phyloP scores from a whole-genome alignment of 2,113 vertebrate species.

The Leiothrix lutea region DNA sequence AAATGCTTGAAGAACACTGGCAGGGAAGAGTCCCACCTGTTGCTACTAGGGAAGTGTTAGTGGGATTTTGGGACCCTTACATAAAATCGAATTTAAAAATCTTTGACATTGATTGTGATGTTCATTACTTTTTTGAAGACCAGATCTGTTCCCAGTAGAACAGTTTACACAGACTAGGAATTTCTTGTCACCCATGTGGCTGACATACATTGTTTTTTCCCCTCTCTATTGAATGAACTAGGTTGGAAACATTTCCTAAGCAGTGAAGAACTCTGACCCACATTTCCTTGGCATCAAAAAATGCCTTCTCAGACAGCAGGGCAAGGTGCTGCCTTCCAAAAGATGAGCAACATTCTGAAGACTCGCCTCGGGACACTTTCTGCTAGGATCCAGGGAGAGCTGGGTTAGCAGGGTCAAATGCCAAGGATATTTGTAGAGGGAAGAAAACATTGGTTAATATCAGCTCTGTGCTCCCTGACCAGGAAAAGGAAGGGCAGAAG shows the following conservation, averaged over 20 bases:
- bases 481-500: not conserved
- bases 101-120: not conserved
- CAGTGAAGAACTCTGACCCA: not conserved
- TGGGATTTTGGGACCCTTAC: not conserved
- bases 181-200: not conserved
- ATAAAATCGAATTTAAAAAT: not conserved
- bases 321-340: not conserved
- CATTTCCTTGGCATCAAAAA: not conserved
- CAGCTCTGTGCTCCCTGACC: not conserved
- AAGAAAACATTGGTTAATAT: not conserved
- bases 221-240: not conserved
- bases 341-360: not conserved
- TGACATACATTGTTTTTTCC: not conserved
- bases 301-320: not conserved
- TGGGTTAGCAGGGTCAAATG: not conserved
- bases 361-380: not conserved
- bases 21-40: not conserved
- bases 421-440: not conserved
- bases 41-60: not conserved
- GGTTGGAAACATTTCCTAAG: not conserved
- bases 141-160: not conserved
- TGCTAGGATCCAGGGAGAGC: not conserved
- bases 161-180: not conserved
- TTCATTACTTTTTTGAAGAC: not conserved
- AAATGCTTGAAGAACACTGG: not conserved